These are phyloP conservation scores for Tricholauxania praeusta DNA, from an alignment of 2,888 invertebrate genomes.

Conservation along the genomic window DNA sequence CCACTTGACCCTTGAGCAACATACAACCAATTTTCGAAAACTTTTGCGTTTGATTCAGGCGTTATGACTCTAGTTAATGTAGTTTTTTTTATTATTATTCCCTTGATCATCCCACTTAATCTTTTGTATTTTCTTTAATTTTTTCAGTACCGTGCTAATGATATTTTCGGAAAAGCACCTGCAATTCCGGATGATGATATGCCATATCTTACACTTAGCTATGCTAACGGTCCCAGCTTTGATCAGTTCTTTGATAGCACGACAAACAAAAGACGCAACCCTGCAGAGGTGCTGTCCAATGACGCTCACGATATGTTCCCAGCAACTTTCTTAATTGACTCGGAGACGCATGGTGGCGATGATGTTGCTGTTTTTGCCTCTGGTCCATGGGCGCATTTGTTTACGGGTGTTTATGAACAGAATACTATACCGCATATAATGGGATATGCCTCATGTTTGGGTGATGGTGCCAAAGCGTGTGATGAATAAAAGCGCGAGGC, in stretches of 20 bases:
- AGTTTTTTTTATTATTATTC: background rate
- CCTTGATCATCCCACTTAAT: background rate
- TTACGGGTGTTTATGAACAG: slow-evolving; percentile 84
- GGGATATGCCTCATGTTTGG: slow-evolving; percentile 80
- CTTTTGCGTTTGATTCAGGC: too few species aligned
- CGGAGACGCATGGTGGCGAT: slow-evolving; percentile 82
- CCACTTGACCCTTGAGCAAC: too few species aligned
- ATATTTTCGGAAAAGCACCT: slow-evolving; percentile 57
- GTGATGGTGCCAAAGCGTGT: slow-evolving; percentile 67
- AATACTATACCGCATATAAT: slow-evolving; percentile 82
- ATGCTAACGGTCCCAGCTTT: slow-evolving; percentile 81
- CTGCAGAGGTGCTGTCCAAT: slow-evolving; percentile 52
- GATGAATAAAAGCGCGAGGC: too few species aligned
- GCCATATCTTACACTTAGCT: slow-evolving; percentile 78
- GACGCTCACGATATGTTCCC: slow-evolving; percentile 69
- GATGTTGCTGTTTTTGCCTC: slow-evolving; percentile 83
- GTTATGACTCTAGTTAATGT: background rate
- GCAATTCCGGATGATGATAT: slow-evolving; percentile 69
- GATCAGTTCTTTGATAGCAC: slow-evolving; percentile 57
- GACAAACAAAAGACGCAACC: slow-evolving; percentile 57
- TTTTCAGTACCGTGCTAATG: slow-evolving; percentile 55
- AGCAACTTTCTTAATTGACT: slow-evolving; percentile 68
- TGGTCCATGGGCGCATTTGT: slow-evolving; percentile 85
- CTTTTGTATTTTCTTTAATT: background rate
- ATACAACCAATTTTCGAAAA: background rate